Evolutionary conservation across 2,113 vertebrate species (phyloP), one percentile per base, ranked within the genome.

Genomic region (Hystrix cristata): DNA sequence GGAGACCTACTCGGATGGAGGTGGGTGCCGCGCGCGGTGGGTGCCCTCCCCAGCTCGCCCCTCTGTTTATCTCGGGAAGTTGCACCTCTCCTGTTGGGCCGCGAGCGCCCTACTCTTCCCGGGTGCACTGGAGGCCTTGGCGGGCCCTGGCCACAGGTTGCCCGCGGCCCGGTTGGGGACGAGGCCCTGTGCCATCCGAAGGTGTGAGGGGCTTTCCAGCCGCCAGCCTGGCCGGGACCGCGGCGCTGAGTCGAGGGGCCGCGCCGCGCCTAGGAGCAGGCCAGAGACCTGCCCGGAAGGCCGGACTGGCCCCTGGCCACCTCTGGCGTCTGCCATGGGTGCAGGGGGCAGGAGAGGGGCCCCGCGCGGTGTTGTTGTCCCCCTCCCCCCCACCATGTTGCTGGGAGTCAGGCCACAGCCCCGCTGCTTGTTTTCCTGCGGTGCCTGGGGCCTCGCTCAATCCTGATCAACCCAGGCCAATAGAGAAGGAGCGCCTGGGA

Each of bases 1-100:
- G 0, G 99, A 99, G 99, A 99, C 99, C 53, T 99, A 99, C 98
- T 99, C 99, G 6, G 99, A 99, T 97, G 99, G 99, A 99, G 99
- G 99, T 99, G 99, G 98, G 99, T 96, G 76, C 89, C 67, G 81
- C 96, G 23, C 55, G 69, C 51, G 64, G 1, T 5, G 92, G 53
- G 0, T 27, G 67, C 65, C 62, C 57, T 57, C 7, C 91, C 87
- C 29, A 13, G 43, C 72, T 89, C 67, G n/a, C 84, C 74, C 85
- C 71, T 48, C 85, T 80, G 89, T 79, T 86, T 92, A 55, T 95
- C 72, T 90, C 93, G 90, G 94, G 94, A 97, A 97, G 95, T 97
- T 94, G 94, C 85, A 82, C 95, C 65, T 34, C 88, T 88, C 83
- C 86, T 55, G 67, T 34, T 60, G 82, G 88, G 83, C 86, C 55